Percentiles rank a stretch among this genome's conserved stretches.
These are phyloP conservation scores for Enteromius afrohamiltoni DNA, from an alignment of 2,797 vertebrate species.

Conservation along the genomic window DNA sequence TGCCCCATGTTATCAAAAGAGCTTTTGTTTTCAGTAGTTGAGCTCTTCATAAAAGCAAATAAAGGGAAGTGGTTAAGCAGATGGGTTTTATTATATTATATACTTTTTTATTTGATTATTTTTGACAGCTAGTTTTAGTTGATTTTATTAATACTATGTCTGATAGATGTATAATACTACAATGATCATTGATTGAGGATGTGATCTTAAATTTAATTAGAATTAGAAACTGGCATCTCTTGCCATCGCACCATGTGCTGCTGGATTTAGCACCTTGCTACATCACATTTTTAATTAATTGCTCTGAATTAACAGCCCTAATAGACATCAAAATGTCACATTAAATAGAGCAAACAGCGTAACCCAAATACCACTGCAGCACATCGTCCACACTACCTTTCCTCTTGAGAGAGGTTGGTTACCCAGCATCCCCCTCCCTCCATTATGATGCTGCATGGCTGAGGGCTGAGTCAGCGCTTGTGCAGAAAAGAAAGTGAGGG, in stretches of 20 bases:
- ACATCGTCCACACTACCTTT: constrained; percentile 21
- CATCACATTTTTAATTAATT: background rate
- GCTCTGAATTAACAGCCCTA: background rate
- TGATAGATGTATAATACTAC: background rate
- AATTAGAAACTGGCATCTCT: background rate
- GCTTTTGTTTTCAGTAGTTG: constrained; percentile 15
- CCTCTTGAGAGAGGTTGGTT: constrained; percentile 30
- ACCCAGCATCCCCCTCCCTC: constrained; percentile 38
- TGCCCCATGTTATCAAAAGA: background rate
- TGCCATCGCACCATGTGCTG: background rate
- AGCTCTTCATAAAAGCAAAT: background rate
- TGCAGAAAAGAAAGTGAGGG: constrained; percentile 31
- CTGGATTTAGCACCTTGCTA: background rate
- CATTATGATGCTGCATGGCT: constrained; percentile 54
- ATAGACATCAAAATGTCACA: background rate
- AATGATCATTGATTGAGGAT: background rate
- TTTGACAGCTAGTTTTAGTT: background rate
- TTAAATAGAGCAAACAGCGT: constrained; percentile 1
- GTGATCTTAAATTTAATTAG: background rate
- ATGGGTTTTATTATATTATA: background rate
- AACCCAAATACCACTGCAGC: constrained; percentile 43
- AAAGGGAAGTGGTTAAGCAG: background rate
- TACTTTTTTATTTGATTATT: background rate
- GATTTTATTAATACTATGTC: background rate
- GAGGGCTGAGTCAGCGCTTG: constrained; percentile 59